Percentiles rank a stretch among this genome's conserved stretches.
Evolutionary conservation across 1,140 invertebrate genomes (phyloP).

Genomic region (Agrilus planipennis): DNA sequence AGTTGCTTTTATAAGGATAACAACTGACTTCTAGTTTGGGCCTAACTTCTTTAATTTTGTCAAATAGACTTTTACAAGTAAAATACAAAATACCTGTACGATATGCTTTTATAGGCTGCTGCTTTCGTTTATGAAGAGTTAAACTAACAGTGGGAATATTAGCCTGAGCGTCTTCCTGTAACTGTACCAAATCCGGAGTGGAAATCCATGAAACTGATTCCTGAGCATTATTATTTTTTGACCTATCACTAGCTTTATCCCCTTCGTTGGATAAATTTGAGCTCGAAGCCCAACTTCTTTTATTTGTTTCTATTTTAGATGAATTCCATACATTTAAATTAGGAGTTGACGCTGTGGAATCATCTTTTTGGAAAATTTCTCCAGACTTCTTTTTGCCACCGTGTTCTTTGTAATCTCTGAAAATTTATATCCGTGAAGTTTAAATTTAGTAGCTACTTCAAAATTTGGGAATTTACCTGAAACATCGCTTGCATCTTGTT

Average conservation of each 20-base stretch:
- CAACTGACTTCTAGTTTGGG: too few relatives aligned
- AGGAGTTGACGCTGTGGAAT: conserved; percentile 62
- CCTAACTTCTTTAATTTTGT: too few relatives aligned
- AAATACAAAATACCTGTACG: conserved; percentile 8
- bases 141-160: conserved; percentile 49
- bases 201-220: conserved; percentile 53
- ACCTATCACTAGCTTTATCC: conserved; percentile 12
- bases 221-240: conserved; percentile 10
- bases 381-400: conserved; percentile 53
- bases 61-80: too few relatives aligned
- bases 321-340: conserved; percentile 55
- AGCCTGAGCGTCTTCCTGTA: conserved; percentile 38
- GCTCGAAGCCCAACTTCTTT: conserved; percentile 44
- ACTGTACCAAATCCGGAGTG: conserved; percentile 52
- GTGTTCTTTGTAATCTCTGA: conserved; percentile 83
- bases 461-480: conserved; percentile 45
- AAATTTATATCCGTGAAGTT: conserved; percentile 16
- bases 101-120: conserved; percentile 42
- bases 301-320: conserved; percentile 9
- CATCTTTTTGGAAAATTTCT: conserved; percentile 39
- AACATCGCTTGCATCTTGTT: conserved; percentile 83
- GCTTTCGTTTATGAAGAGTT: conserved; percentile 47
- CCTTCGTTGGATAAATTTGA: conserved; percentile 32
- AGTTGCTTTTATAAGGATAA: too few relatives aligned
- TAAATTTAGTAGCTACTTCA: not conserved